These are phyloP conservation scores for Ips nitidus DNA, from an alignment of 1,140 invertebrate species.

Conservation along the genomic window DNA sequence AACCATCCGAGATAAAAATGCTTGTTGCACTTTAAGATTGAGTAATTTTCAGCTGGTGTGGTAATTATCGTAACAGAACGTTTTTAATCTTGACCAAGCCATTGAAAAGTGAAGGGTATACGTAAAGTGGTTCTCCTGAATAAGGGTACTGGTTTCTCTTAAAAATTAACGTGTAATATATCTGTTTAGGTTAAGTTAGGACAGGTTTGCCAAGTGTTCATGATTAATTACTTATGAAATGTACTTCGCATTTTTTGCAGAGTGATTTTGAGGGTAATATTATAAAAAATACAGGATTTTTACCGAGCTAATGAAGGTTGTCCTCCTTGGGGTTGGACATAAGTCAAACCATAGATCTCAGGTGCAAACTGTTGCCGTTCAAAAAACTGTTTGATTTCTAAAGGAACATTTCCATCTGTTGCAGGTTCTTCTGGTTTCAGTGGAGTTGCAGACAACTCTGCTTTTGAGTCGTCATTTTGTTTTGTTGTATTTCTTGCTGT, in stretches of 20 bases:
- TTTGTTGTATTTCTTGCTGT: neutral
- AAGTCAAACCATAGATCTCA: slow-evolving; percentile 25
- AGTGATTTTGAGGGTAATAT: too few species aligned
- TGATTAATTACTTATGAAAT: too few species aligned
- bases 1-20: too few species aligned
- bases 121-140: too few species aligned
- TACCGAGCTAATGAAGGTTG: neutral
- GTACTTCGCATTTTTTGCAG: too few species aligned
- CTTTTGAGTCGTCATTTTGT: slow-evolving; percentile 2
- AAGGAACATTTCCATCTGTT: neutral
- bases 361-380: slow-evolving; percentile 29
- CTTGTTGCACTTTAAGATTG: neutral
- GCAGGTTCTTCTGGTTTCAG: neutral
- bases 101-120: neutral
- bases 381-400: slow-evolving; percentile 17
- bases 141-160: too few species aligned
- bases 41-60: neutral
- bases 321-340: slow-evolving; percentile 12
- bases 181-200: too few species aligned
- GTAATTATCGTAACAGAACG: neutral
- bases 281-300: too few species aligned
- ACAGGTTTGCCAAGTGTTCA: too few species aligned
- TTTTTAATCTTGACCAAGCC: slow-evolving; percentile 3
- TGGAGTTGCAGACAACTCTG: neutral
- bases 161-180: too few species aligned